Evolutionary conservation across 1,140 invertebrate species (phyloP), one percentile per base, ranked within the genome.

Genomic region (Drosophila gunungcola): DNA sequence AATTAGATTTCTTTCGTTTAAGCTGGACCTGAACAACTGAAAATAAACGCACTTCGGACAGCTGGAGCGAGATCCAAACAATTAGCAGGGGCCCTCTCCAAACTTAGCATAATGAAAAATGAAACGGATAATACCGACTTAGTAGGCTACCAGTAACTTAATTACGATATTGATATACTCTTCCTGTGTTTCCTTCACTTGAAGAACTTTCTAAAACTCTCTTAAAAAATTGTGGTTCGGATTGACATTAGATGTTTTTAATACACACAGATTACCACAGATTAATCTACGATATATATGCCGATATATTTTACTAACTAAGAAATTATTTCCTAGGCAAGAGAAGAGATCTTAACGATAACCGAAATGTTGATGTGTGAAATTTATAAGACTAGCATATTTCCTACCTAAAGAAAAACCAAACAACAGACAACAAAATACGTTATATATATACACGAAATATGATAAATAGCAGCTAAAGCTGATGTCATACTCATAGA

Each of bases 351-450:
- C 62, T 68, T 73, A 84, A 84, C 64, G 68, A 70, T 79, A 83
- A 85, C 75, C 72, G 72, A 78, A 89, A 91, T 91, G 90, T 91
- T 91, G 90, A 91, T 91, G 90, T 91, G 85, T 91, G 90, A 91
- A 91, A 91, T 91, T 91, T 88, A 91, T 84, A 91, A 91, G 90
- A 91, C 90, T 91, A 91, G 90, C 81, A 88, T 86, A 91, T 89
- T 90, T 91, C 90, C 90, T 91, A 91, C 90, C 90, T 73, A 78
- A 55, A 13, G 29, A 48, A 52, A 43, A 46, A 4, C 7, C 55
- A 76, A 70, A 27, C 29, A 61, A 74, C 43, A 46, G 43, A 46
- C 43, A 74, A 82, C 46, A 75, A 88, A 61, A 88, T 76, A 79
- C 57, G 68, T 73, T 75, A 83, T 49, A 81, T 67, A 75, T 75